Conservation (phyloP, 1,140 invertebrate genomes). For the Pollicipes pollicipes region DNA sequence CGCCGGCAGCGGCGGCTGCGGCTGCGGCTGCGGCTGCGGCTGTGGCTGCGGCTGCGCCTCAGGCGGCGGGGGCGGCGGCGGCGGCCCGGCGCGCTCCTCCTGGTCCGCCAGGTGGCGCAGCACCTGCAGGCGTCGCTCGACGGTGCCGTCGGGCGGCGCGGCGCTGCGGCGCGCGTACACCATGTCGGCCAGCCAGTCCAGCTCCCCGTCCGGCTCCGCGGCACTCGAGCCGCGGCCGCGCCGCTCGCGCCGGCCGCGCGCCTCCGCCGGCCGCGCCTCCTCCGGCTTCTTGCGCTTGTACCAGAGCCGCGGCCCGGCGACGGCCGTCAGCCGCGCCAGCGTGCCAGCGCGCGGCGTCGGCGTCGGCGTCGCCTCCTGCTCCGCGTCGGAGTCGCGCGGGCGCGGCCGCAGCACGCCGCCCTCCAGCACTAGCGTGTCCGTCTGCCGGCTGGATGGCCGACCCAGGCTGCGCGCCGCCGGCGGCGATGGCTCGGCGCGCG, state of each 20-base stretch:
- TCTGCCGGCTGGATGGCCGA: background rate
- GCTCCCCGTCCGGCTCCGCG: background rate
- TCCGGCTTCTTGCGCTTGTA: background rate
- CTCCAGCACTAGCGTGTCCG: background rate
- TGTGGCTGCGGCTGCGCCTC: background rate
- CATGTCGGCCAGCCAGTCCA: slow-evolving; percentile 3
- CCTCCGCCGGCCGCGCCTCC: background rate
- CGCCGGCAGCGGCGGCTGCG: background rate
- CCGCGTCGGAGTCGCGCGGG: background rate
- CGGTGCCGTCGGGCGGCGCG: background rate
- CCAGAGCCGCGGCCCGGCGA: background rate
- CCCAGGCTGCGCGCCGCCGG: background rate
- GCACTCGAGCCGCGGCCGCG: background rate
- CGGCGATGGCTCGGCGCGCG: background rate
- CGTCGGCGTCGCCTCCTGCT: background rate
- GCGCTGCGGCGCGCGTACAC: background rate
- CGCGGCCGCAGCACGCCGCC: background rate
- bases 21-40: background rate
- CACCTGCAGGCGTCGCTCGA: background rate
- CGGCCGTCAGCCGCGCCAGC: background rate
- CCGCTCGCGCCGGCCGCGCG: background rate
- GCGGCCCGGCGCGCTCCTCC: background rate
- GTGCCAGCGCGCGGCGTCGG: background rate
- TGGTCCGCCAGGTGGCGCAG: background rate
- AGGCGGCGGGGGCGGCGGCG: too few relatives aligned